These are phyloP conservation scores for Peromyscus leucopus DNA, from an alignment of 2,113 vertebrate species.

Conservation along the genomic window DNA sequence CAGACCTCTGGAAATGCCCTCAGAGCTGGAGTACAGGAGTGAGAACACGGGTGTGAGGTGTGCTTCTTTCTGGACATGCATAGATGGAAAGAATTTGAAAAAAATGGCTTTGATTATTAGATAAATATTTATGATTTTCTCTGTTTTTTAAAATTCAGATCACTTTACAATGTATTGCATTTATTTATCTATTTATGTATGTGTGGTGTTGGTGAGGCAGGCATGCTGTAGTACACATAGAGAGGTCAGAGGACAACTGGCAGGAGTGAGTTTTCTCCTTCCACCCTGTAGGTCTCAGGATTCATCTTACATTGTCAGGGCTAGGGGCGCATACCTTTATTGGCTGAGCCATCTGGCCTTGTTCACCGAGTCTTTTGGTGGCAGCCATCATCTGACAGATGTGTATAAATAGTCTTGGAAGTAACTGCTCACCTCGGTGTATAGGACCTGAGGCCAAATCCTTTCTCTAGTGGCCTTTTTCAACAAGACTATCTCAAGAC, in stretches of 20 bases:
- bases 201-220: not conserved
- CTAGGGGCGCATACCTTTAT: no score
- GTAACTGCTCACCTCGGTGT: not conserved
- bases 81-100: not conserved
- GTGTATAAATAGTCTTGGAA: not conserved
- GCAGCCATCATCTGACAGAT: not conserved
- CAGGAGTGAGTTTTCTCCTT: not conserved
- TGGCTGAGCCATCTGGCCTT: no score
- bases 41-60: not conserved
- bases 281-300: not conserved
- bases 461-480: not conserved
- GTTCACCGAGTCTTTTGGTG: not conserved
- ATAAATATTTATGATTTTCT: not conserved
- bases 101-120: not conserved
- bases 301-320: not conserved
- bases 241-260: not conserved
- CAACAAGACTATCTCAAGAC: not conserved
- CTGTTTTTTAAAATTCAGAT: not conserved
- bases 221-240: not conserved
- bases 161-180: not conserved
- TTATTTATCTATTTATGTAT: not conserved
- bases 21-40: not conserved
- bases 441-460: not conserved
- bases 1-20: not conserved
- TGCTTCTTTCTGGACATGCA: no score